Percentiles rank a stretch among this genome's conserved stretches.
phyloP scores from a whole-genome alignment of 2,113 vertebrate genomes.

The Galeopterus variegatus region DNA sequence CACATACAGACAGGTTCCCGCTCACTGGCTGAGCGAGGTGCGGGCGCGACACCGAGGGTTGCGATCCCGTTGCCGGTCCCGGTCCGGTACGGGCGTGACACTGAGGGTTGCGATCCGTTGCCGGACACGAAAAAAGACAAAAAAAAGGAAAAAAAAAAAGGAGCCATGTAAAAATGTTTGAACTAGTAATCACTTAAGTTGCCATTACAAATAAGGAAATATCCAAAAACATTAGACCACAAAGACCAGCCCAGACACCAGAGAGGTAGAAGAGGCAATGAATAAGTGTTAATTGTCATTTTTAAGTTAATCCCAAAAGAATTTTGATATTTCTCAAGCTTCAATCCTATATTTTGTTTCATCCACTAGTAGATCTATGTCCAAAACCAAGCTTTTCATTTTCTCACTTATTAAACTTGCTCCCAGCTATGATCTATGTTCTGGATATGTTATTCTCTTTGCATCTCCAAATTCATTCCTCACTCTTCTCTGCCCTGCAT shows the following conservation, averaged over 20 bases:
- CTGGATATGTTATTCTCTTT: neutral
- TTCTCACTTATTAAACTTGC: neutral
- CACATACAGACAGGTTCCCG: no score
- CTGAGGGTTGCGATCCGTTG: no score
- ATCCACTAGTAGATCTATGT: neutral
- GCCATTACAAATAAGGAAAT: neutral
- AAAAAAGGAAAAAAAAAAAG: no score
- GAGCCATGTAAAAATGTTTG: neutral
- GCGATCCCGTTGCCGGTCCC: no score
- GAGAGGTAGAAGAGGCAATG: neutral
- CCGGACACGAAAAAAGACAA: no score
- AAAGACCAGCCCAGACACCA: neutral
- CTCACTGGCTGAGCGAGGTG: no score
- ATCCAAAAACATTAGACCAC: neutral
- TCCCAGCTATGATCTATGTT: neutral
- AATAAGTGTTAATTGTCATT: neutral
- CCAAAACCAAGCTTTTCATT: neutral
- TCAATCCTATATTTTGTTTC: neutral
- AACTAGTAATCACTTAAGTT: neutral
- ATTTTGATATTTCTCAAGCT: neutral
- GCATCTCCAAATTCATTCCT: no score
- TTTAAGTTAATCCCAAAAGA: neutral
- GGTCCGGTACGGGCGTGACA: no score
- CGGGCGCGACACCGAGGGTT: no score
- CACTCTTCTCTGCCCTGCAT: no score